Percentiles rank a stretch among this genome's conserved stretches.
Conservation (phyloP, 2,888 invertebrate species). For the Drosophila peninsularis region DNA sequence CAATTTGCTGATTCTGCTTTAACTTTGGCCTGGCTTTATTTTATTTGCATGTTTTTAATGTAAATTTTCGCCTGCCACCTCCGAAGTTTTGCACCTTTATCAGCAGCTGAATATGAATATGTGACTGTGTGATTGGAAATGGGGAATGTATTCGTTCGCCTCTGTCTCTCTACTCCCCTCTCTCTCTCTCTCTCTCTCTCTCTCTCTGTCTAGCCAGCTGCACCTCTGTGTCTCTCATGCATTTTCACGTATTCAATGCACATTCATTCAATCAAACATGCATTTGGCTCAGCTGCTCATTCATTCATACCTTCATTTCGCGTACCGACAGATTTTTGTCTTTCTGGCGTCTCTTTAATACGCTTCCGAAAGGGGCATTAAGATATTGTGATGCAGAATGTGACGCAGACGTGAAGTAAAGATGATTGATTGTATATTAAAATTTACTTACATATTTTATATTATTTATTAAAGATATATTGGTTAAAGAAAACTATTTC, state of each 20-base stretch:
- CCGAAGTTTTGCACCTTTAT: constrained; percentile 36
- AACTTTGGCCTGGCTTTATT: constrained; percentile 44
- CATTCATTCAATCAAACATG: constrained; percentile 73
- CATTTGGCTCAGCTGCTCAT: constrained; percentile 58
- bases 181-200: too few species aligned
- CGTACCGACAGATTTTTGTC: constrained; percentile 55
- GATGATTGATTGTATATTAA: too few species aligned
- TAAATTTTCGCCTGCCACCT: constrained; percentile 35
- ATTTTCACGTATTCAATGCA: constrained; percentile 57
- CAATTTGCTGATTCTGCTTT: constrained; percentile 33
- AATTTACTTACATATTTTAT: too few species aligned
- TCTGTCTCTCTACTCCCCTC: too few species aligned
- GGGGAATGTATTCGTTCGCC: constrained; percentile 6
- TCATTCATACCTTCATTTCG: constrained; percentile 67
- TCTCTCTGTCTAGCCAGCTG: not conserved
- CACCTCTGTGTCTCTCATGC: constrained; percentile 22
- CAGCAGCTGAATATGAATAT: constrained; percentile 53
- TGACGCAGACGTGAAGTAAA: too few species aligned
- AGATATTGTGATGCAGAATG: not conserved
- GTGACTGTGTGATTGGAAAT: constrained; percentile 29
- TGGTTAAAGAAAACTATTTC: too few species aligned
- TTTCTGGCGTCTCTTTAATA: constrained; percentile 25
- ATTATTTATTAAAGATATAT: too few species aligned
- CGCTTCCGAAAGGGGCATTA: not conserved
- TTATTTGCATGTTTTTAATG: constrained; percentile 42